Evolutionary conservation across 2,797 vertebrate genomes (phyloP).

Genomic region (Holocentrus rufus): DNA sequence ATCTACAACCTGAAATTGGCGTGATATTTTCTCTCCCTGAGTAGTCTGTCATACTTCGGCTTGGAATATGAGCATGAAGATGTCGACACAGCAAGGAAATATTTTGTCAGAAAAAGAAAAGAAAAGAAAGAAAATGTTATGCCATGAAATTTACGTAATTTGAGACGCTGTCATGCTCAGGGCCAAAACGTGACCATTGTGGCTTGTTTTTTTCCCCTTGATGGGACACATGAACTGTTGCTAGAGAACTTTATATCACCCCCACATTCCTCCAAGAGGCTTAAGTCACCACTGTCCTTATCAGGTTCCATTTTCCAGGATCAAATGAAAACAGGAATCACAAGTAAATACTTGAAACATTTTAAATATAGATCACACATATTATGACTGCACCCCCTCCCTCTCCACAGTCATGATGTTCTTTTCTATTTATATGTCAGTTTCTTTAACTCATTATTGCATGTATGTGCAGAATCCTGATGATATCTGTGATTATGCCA

Average conservation of each 20-base stretch:
- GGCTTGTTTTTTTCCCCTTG: slow-evolving; percentile 27
- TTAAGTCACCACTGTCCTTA: slow-evolving; percentile 69
- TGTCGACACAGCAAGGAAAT: no score
- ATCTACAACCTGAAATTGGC: not conserved
- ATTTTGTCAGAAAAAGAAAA: no score
- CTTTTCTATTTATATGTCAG: not conserved
- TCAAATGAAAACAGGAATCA: slow-evolving; percentile 43
- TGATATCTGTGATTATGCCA: not conserved
- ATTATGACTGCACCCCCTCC: slow-evolving; percentile 8
- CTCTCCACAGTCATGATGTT: not conserved
- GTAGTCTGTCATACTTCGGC: not conserved
- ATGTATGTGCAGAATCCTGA: not conserved
- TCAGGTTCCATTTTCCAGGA: slow-evolving; percentile 72
- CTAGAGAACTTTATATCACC: slow-evolving; percentile 47
- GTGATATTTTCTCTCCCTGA: no score
- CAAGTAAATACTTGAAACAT: slow-evolving; percentile 45
- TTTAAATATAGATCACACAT: slow-evolving; percentile 53
- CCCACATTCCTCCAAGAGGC: slow-evolving; percentile 44
- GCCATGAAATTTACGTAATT: slow-evolving; percentile 31
- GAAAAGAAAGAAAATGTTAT: slow-evolving; percentile 9
- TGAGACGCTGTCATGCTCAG: slow-evolving; percentile 43
- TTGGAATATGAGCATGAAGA: not conserved
- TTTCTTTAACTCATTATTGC: not conserved
- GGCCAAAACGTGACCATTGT: slow-evolving; percentile 51
- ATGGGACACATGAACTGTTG: slow-evolving; percentile 27